Evolutionary conservation across 2,113 vertebrate species (phyloP), one percentile per base, ranked within the genome.

Genomic region (Mesembrinibis cayennensis): DNA sequence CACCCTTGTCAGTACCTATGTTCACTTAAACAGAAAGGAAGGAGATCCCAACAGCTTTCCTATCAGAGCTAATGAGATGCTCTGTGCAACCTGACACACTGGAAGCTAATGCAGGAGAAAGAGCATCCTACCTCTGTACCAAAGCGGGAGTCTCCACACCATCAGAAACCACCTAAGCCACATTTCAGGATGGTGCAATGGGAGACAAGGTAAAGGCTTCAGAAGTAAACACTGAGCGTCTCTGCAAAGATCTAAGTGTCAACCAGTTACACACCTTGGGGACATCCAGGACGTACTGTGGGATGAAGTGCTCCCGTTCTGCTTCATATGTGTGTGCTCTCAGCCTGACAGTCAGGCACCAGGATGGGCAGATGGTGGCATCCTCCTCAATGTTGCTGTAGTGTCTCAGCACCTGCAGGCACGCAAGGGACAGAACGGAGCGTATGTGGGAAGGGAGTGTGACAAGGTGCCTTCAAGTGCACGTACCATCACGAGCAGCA

Each of bases 341-440:
- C 36, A 98, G 98, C 74, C 97, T 98, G 82, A 99, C 94, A 6
- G 97, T 99, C 92, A 99, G 95, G 92, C 98, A 99, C 98, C 99
- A 99, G 4, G 99, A 98, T 0, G 98, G 99, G 73, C 98, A 98
- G 73, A 99, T 83, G 17, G 98, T 98, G 81, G 66, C 94, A 36
- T 98, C 98, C 44, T 98, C 98, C 32, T 98, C 97, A 9, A 97
- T 89, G 25, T 98, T 97, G 42, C 36, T 96, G 90, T 97, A 97
- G 83, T 97, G 97, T 89, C 95, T 97, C 93, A 98, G 95, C 38
- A 98, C 98, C 98, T 98, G 94, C 27, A 78, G 40, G 62, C 36
- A 90, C 1, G 10, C 34, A 88, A 82, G 55, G 9, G 26, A 87
- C 40, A 94, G 53, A 73, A 59, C 6, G 67, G 56, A 80, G 30